Evolutionary conservation across 2,888 invertebrate genomes (phyloP), one percentile per base, ranked within the genome.

Genomic region (Lissonota sp.): DNA sequence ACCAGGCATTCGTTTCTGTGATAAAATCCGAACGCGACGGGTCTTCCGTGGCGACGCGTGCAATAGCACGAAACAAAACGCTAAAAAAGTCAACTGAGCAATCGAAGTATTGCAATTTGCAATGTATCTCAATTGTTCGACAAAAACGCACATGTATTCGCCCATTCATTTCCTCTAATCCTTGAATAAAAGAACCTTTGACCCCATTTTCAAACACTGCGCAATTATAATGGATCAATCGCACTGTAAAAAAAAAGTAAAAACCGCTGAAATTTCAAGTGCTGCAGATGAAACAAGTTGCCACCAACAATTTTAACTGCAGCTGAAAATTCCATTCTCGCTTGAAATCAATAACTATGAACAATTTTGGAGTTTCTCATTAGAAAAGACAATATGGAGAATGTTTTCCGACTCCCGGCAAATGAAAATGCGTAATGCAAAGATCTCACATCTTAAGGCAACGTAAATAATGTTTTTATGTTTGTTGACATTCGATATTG

Each of bases 1-100:
- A 90, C 90, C 85, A 63, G 69, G 88, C 90, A 90, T 87, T 80
- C 77, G 86, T 86, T 87, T 75, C 70, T 72, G 74, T 80, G 90
- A 89, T 90, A 88, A 90, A 87, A 87, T 26, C 26, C 86, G 16
- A 46, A 53, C 7, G 14, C 46, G 26, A 14, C 49, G 39, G 74
- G 83, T 79, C 83, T 84, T 87, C 71, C 64, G 53, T 76, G 63
- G 57, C 57, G 40, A 42, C 6, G 58, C 39, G 62, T 44, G 26
- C 26, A 26, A 26, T 26, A 26, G 26, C 26, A 26, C 26, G 26
- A 26, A 26, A 26, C 26, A 26, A 26, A 26, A 26, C 5, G 12
- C n/a, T 5, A 16, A 53, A 1, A 10, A 53, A 53, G 6, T 53
- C 53, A 14, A 51, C n/a, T n/a, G 51, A 51, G 12, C 12, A 53